Evolutionary conservation across 1,140 invertebrate species (phyloP).

Genomic region (Lepidurus couesii): DNA sequence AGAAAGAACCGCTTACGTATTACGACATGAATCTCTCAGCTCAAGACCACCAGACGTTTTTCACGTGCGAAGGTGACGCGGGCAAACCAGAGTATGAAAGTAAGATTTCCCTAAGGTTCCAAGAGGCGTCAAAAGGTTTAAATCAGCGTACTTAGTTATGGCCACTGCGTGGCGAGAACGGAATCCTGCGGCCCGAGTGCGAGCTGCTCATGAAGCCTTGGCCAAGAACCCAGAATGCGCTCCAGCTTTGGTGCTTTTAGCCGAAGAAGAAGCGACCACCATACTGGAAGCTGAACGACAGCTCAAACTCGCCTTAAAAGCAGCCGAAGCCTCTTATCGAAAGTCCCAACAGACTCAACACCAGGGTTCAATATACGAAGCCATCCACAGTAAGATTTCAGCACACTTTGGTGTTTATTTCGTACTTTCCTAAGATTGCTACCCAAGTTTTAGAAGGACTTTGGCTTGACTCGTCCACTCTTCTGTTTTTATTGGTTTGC

Average conservation of each 20-base stretch:
- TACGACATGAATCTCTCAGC: conserved; percentile 99
- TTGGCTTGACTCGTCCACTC: conserved; percentile 17
- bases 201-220: conserved; percentile 83
- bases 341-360: conserved; percentile 72
- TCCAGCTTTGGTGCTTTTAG: conserved; percentile 88
- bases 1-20: conserved; percentile 93
- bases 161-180: conserved; percentile 94
- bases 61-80: conserved; percentile 85
- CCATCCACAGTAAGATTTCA: conserved; percentile 61
- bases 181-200: conserved; percentile 83
- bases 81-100: conserved; percentile 89
- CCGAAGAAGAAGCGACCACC: conserved; percentile 92
- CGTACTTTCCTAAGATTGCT: conserved; percentile 32
- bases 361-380: conserved; percentile 68
- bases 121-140: conserved; percentile 17
- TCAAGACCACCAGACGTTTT: conserved; percentile 98
- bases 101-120: conserved; percentile 43
- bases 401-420: conserved; percentile 28
- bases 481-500: conserved; percentile 31
- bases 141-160: conserved; percentile 62
- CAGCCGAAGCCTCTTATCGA: conserved; percentile 78
- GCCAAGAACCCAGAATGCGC: conserved; percentile 90
- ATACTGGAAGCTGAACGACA: conserved; percentile 84
- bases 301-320: conserved; percentile 78
- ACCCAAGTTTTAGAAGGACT: conserved; percentile 1